Evolutionary conservation across 2,797 vertebrate species (phyloP).

Genomic region (Spondyliosoma cantharus): DNA sequence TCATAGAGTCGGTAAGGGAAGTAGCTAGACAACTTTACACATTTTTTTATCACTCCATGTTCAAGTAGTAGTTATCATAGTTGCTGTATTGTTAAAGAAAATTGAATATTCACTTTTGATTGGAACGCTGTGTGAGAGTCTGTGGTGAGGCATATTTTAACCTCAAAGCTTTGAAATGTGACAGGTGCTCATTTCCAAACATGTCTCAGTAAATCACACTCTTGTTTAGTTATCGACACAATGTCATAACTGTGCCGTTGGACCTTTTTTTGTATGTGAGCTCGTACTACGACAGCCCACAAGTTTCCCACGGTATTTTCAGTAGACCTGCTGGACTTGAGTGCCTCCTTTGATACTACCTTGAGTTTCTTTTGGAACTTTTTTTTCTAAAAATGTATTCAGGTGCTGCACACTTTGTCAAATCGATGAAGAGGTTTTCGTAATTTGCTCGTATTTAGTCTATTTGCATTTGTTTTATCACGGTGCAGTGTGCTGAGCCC

Average conservation of each 20-base stretch:
- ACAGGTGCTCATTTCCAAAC: neutral
- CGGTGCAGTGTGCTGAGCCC: neutral
- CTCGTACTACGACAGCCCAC: neutral
- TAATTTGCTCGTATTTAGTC: neutral
- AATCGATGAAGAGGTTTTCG: neutral
- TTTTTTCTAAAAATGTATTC: too few species aligned
- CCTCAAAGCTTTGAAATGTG: neutral
- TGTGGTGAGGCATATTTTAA: neutral
- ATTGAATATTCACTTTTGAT: neutral
- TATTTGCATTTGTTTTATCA: constrained; percentile 6
- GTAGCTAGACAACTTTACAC: neutral
- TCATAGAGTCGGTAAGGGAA: neutral
- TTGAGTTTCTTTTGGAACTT: too few species aligned
- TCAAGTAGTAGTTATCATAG: constrained; percentile 24
- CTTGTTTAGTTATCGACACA: too few species aligned
- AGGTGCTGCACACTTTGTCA: neutral
- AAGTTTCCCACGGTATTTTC: too few species aligned
- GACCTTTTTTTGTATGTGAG: neutral
- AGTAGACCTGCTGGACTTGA: too few species aligned
- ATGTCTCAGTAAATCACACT: too few species aligned
- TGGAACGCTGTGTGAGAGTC: neutral
- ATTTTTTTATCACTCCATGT: constrained; percentile 2
- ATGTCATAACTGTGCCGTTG: too few species aligned
- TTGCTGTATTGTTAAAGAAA: constrained; percentile 8
- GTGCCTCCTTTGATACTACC: too few species aligned